Evolutionary conservation across 2,113 vertebrate genomes (phyloP), one percentile per base, ranked within the genome.

Genomic region (Poecilia latipinna): DNA sequence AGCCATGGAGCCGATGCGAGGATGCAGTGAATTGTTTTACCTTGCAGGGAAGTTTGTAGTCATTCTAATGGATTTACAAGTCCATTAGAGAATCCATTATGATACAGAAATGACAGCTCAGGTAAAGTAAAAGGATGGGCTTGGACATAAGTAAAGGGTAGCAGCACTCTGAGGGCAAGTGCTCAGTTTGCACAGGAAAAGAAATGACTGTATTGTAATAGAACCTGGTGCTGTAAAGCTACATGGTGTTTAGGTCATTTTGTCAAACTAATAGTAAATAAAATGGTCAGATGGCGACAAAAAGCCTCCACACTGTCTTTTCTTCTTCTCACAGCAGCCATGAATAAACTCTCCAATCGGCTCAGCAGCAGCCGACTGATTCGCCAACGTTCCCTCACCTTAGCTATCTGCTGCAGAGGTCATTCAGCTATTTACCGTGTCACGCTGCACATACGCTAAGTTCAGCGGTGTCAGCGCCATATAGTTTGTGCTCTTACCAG

Each of bases 401-500:
- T 57, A 6, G n/a, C 70, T 61, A 77, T 72, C 75, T 65, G 77
- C 67, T 15, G 26, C 35, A 72, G 70, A 79, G 72, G 71, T 60
- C 17, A 2, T 19, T 44, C 68, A 42, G 70, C 39, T 82, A 74
- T 79, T 83, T 79, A 81, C 33, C 4, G 44, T 42, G 68, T 69
- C 57, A 61, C 78, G 67, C 0, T 69, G 19, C 61, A 63, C 77
- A 71, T 3, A 64, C 65, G 39, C 61, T 39, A 70, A 72, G 70
- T 77, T 79, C 68, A 74, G 35, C 64, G 37, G 68, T 61, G n/a
- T 78, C 78, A 68, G 61, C 44, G 67, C 74, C 44, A 63, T 17
- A 24, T 5, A 77, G 31, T 12, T 17, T 33, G 33, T 26, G 24
- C 64, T 82, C 94, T 95, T 91, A 96, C 96, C 96, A 86, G 93